Conservation (phyloP, 2,888 invertebrate species). For the Ferrisia virgata region DNA sequence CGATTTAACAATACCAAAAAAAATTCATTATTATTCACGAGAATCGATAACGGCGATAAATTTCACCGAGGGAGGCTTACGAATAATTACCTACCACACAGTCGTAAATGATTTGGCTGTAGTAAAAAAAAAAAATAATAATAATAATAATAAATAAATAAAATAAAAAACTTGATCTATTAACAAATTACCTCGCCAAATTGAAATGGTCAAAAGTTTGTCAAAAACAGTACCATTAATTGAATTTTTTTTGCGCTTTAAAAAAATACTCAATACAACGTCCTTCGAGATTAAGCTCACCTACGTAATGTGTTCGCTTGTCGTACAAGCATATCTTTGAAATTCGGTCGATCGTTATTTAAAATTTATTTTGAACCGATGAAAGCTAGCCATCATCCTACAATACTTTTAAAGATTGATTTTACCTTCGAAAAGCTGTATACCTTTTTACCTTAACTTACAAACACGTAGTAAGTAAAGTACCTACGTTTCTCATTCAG, state of each 20-base stretch:
- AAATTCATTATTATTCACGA: neutral
- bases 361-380: too few relatives aligned
- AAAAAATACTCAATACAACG: neutral
- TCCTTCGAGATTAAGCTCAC: conserved; percentile 1
- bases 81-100: conserved; percentile 7
- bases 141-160: too few relatives aligned
- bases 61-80: neutral
- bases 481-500: neutral
- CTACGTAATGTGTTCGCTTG: neutral
- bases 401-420: neutral
- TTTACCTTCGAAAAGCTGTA: neutral
- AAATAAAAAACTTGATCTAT: conserved; percentile 9
- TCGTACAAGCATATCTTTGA: neutral
- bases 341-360: too few relatives aligned
- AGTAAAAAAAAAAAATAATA: too few relatives aligned
- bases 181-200: neutral
- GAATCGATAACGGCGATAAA: neutral
- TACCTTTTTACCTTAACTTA: too few relatives aligned
- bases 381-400: too few relatives aligned
- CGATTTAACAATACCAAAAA: neutral
- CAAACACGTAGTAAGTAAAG: too few relatives aligned
- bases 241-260: neutral
- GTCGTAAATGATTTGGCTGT: neutral
- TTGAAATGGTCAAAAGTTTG: neutral
- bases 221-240: conserved; percentile 3